Percentiles rank a stretch among this genome's conserved stretches.
phyloP scores from a whole-genome alignment of 2,113 vertebrate genomes.

The Atractosteus spatula region DNA sequence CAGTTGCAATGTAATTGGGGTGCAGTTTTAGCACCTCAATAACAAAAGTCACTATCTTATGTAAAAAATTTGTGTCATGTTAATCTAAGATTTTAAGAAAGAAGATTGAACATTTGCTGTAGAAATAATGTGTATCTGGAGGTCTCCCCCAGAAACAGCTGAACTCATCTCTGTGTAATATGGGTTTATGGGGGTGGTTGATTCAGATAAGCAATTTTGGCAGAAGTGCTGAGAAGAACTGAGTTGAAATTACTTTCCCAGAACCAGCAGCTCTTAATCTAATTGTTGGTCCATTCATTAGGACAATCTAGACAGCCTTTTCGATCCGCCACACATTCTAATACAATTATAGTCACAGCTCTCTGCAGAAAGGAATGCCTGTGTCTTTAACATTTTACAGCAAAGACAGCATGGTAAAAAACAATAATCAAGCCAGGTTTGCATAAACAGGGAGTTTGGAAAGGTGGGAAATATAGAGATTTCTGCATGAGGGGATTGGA shows the following conservation, averaged over 20 bases:
- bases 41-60: too few species aligned
- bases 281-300: slow-evolving; percentile 12
- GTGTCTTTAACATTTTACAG: not conserved
- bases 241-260: slow-evolving; percentile 1
- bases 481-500: not conserved
- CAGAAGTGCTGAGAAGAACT: not conserved
- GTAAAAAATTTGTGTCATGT: too few species aligned
- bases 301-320: slow-evolving; percentile 1
- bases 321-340: slow-evolving; percentile 17
- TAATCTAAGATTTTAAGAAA: too few species aligned
- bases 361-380: slow-evolving; percentile 30
- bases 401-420: not conserved
- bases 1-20: too few species aligned
- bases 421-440: too few species aligned
- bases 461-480: too few species aligned
- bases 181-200: not conserved
- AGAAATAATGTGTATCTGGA: too few species aligned
- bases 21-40: too few species aligned
- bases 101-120: too few species aligned
- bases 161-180: too few species aligned
- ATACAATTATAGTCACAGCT: slow-evolving; percentile 18
- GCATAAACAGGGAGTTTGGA: not conserved
- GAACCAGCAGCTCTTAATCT: slow-evolving; percentile 8
- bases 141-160: too few species aligned
- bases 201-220: not conserved